phyloP scores from a whole-genome alignment of 2,113 vertebrate species.

The Lampris incognitus region DNA sequence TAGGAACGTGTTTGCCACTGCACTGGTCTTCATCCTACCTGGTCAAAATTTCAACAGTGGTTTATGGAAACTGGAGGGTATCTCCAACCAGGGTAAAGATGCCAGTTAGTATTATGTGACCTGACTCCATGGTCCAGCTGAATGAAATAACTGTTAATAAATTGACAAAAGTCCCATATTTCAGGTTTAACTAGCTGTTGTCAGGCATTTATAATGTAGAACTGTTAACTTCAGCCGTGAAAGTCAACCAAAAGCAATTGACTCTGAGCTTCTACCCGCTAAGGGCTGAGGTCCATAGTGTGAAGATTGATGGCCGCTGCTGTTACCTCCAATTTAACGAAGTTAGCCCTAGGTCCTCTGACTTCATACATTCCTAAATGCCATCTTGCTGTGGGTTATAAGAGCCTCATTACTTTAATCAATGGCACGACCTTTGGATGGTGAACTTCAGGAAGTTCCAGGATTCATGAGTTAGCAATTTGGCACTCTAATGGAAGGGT shows the following conservation, averaged over 20 bases:
- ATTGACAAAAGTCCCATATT: too few relatives aligned
- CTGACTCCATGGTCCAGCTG: too few relatives aligned
- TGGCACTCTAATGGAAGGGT: slow-evolving; percentile 63
- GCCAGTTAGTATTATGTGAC: too few relatives aligned
- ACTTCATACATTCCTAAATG: slow-evolving; percentile 64
- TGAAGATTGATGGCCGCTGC: slow-evolving; percentile 51
- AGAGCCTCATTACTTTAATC: slow-evolving; percentile 66
- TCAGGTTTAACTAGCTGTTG: background rate
- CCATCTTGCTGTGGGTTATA: slow-evolving; percentile 30
- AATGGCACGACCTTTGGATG: slow-evolving; percentile 66
- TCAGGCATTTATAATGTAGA: background rate
- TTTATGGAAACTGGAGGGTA: too few relatives aligned
- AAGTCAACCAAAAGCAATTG: slow-evolving; percentile 49
- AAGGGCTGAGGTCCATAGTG: slow-evolving; percentile 25
- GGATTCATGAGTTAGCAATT: slow-evolving; percentile 69
- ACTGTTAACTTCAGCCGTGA: background rate
- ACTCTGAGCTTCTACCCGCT: slow-evolving; percentile 50
- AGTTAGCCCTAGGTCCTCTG: slow-evolving; percentile 31
- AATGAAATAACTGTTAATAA: too few relatives aligned
- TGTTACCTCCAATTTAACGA: slow-evolving; percentile 39
- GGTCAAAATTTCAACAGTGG: too few relatives aligned
- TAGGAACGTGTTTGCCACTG: too few relatives aligned
- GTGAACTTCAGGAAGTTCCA: slow-evolving; percentile 65
- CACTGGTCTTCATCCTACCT: too few relatives aligned
- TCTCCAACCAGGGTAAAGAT: too few relatives aligned